Conservation (phyloP, 2,113 vertebrate genomes). For the Narcine bancroftii region DNA sequence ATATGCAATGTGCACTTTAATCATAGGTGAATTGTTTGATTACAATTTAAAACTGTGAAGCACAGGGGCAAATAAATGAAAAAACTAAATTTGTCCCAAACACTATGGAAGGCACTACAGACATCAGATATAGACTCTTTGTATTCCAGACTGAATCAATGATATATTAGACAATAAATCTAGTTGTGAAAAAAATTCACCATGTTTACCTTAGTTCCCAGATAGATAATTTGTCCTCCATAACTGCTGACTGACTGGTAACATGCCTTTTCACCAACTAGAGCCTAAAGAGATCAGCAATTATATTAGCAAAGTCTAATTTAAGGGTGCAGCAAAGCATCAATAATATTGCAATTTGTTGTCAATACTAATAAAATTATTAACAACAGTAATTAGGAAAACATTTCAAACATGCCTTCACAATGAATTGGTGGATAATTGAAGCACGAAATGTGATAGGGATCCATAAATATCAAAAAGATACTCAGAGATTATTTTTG, state of each 20-base stretch:
- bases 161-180: not conserved
- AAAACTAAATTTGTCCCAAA: no score
- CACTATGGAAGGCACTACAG: no score
- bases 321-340: not conserved
- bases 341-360: not conserved
- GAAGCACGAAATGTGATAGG: not conserved
- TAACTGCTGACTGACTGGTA: conserved; percentile 90
- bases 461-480: not conserved
- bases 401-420: not conserved
- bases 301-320: not conserved
- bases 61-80: no score
- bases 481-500: not conserved
- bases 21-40: no score
- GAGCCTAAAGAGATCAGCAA: conserved; percentile 58
- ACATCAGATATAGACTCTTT: not conserved
- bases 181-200: not conserved
- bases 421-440: not conserved
- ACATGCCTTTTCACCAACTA: conserved; percentile 94
- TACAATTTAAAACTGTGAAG: no score
- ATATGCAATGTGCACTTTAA: no score
- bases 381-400: not conserved
- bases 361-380: not conserved
- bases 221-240: conserved; percentile 84
- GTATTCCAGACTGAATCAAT: not conserved
- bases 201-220: conserved; percentile 83